Conservation (phyloP, 2,888 invertebrate species). For the Thymelicus lineola region DNA sequence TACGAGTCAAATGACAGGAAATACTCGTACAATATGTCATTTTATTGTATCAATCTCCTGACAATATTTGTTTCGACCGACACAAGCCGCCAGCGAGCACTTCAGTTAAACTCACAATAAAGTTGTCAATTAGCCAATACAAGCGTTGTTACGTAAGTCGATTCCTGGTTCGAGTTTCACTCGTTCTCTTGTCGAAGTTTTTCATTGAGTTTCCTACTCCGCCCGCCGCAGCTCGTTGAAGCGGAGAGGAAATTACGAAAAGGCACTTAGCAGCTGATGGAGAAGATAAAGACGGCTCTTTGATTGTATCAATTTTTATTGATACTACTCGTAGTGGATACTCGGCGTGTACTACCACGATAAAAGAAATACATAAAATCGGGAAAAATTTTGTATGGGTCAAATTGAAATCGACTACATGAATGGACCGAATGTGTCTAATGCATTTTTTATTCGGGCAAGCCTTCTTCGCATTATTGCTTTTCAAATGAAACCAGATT, state of each 20-base stretch:
- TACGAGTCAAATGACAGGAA: no score
- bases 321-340: neutral
- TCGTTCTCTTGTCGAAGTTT: constrained; percentile 13
- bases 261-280: constrained; percentile 3
- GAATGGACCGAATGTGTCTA: no score
- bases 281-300: neutral
- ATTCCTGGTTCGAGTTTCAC: neutral
- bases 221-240: neutral
- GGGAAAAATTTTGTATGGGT: no score
- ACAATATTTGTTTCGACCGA: neutral
- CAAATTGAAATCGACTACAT: no score
- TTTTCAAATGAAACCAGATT: no score
- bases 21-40: no score
- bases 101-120: constrained; percentile 6
- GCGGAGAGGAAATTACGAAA: neutral
- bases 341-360: no score
- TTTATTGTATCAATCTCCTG: no score
- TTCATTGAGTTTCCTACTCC: constrained; percentile 3
- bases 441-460: no score
- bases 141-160: constrained; percentile 9
- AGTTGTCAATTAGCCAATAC: constrained; percentile 13
- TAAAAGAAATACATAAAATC: no score
- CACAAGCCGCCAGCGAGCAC: neutral
- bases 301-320: neutral
- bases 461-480: no score